Conservation (phyloP, 2,797 vertebrate species). For the Phoeniculus purpureus region DNA sequence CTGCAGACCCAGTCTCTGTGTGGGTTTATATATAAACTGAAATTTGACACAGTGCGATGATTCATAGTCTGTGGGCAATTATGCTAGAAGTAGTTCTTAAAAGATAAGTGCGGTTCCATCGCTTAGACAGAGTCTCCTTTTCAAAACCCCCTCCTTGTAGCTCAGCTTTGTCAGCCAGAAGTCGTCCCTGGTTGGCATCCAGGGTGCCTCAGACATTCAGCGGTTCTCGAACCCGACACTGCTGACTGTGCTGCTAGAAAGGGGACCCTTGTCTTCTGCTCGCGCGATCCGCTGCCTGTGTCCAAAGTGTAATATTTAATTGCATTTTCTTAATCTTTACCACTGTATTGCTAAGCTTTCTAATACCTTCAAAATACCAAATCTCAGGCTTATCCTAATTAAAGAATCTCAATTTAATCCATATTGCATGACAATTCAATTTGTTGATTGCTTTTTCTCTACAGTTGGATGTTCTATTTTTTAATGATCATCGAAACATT, state of each 20-base stretch:
- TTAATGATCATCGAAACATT: too few relatives aligned
- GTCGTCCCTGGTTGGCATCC: conserved; percentile 30
- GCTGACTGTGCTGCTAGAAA: background rate
- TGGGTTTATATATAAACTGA: conserved; percentile 9
- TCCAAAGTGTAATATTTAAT: conserved; percentile 84
- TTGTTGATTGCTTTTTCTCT: conserved; percentile 91
- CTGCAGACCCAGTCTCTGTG: background rate
- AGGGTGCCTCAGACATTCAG: background rate
- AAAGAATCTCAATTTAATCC: conserved; percentile 98
- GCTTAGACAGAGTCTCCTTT: conserved; percentile 14
- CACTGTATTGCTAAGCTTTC: conserved; percentile 86
- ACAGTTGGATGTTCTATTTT: too few relatives aligned
- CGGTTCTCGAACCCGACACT: conserved; percentile 25
- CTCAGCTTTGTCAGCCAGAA: conserved; percentile 17
- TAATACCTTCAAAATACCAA: conserved; percentile 90
- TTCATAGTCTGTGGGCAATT: background rate
- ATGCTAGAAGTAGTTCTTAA: conserved; percentile 6
- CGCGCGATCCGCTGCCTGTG: conserved; percentile 55
- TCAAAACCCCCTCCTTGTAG: background rate
- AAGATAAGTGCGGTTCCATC: conserved; percentile 1
- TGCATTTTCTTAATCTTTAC: conserved; percentile 88
- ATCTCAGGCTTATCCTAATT: conserved; percentile 93
- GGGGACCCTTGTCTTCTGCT: conserved; percentile 49
- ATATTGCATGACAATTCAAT: conserved; percentile 99
- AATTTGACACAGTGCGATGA: background rate